Evolutionary conservation across 2,888 invertebrate genomes (phyloP), one percentile per base, ranked within the genome.

Genomic region (Plagodis dolabraria): DNA sequence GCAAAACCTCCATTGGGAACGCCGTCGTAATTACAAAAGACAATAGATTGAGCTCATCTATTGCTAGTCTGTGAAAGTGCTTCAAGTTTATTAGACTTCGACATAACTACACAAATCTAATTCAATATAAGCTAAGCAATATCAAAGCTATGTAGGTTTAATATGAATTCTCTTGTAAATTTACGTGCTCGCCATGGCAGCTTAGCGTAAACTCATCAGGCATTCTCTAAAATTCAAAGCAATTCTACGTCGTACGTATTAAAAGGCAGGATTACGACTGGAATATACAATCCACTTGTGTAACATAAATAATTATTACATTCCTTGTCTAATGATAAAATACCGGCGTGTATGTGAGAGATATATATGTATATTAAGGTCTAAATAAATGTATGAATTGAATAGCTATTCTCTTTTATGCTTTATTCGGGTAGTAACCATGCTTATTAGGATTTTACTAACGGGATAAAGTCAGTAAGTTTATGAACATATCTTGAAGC

Each of bases 121-220:
- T 53, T 38, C 1, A 22, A 22, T 49, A 5, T 8, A 35, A 49
- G 49, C 45, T 49, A 38, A 36, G 45, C 8, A 11, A 50, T 35
- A 44, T n/a, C 53, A 46, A 33, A 34, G 52, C 44, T 43, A 43
- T 22, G 22, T 22, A 22, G 42, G 33, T 57, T 53, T 48, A 57
- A 57, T 53, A 43, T 48, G 38, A 52, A 50, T 40, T 46, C 47
- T 50, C 42, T 12, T 7, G 34, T 11, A 12, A 49, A 34, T 40
- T 47, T 35, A n/a, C 22, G 8, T 35, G 7, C 35, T 35, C 44
- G 12, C 6, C 12, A 36, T 40, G 11, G 11, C 9, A 54, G 7
- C 46, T 52, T 12, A 36, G 40, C 11, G 40, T 47, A 12, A 47
- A 9, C 47, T 36, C 35, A 36, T 12, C 47, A 12, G 47, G 36